These are phyloP conservation scores for Pantherophis alleghaniensis DNA, from an alignment of 2,797 vertebrate species.

Conservation along the genomic window DNA sequence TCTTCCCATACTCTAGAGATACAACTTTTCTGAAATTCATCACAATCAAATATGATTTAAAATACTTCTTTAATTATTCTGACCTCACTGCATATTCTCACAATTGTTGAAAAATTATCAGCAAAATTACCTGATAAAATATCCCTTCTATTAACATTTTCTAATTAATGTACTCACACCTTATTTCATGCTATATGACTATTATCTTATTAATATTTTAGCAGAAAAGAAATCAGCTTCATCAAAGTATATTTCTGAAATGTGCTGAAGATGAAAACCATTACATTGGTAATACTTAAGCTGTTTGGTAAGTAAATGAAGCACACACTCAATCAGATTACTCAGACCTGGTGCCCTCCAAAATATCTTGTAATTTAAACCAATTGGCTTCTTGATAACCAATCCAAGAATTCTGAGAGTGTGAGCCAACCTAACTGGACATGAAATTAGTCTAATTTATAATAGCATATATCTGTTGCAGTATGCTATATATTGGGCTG, in stretches of 20 bases:
- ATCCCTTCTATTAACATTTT: not conserved
- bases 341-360: not conserved
- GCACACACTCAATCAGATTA: not conserved
- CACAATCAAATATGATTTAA: slow-evolving; percentile 36
- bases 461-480: not conserved
- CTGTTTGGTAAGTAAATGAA: not conserved
- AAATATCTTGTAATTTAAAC: not conserved
- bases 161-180: not conserved
- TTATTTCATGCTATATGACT: not conserved
- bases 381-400: not conserved
- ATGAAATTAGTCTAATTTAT: not conserved
- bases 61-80: not conserved
- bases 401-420: not conserved
- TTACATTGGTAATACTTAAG: slow-evolving; percentile 17
- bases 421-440: not conserved
- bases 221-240: not conserved
- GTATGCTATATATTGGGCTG: not conserved
- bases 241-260: slow-evolving; percentile 10
- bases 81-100: not conserved
- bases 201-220: slow-evolving; percentile 26
- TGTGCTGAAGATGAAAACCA: slow-evolving; percentile 34
- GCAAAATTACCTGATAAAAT: not conserved
- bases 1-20: not conserved
- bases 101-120: slow-evolving; percentile 16
- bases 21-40: slow-evolving; percentile 32